phyloP scores from a whole-genome alignment of 2,888 invertebrate species.

The Germaria angustata region DNA sequence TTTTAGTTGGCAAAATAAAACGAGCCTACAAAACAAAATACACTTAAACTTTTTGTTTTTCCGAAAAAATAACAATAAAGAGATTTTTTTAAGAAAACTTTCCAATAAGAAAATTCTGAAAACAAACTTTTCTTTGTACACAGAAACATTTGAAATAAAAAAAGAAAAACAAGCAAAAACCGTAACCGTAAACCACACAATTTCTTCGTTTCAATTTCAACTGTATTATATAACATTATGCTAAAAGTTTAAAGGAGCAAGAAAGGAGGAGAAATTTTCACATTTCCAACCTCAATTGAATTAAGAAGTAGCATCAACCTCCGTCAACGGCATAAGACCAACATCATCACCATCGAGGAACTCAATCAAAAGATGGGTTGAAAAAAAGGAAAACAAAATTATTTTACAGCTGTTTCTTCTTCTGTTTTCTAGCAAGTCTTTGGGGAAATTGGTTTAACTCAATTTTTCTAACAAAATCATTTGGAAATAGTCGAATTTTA shows the following conservation, averaged over 20 bases:
- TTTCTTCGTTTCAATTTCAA: constrained; percentile 51
- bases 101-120: constrained; percentile 15
- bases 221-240: constrained; percentile 36
- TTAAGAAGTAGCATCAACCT: constrained; percentile 42
- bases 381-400: background rate
- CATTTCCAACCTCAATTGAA: constrained; percentile 53
- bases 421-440: constrained; percentile 37
- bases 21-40: constrained; percentile 53
- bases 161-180: constrained; percentile 59
- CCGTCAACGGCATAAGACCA: constrained; percentile 1
- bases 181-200: constrained; percentile 61
- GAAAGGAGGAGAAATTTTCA: constrained; percentile 21
- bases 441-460: constrained; percentile 56
- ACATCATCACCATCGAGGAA: background rate
- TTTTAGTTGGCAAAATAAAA: constrained; percentile 46
- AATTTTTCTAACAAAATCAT: constrained; percentile 35
- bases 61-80: constrained; percentile 42
- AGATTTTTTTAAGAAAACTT: constrained; percentile 28
- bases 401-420: background rate
- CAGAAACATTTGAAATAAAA: constrained; percentile 37
- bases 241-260: constrained; percentile 31
- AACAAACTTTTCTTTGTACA: constrained; percentile 30
- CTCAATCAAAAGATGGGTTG: constrained; percentile 33
- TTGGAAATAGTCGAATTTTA: constrained; percentile 1
- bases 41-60: constrained; percentile 29